Evolutionary conservation across 2,113 vertebrate species (phyloP).

Genomic region (Pollachius pollachius): DNA sequence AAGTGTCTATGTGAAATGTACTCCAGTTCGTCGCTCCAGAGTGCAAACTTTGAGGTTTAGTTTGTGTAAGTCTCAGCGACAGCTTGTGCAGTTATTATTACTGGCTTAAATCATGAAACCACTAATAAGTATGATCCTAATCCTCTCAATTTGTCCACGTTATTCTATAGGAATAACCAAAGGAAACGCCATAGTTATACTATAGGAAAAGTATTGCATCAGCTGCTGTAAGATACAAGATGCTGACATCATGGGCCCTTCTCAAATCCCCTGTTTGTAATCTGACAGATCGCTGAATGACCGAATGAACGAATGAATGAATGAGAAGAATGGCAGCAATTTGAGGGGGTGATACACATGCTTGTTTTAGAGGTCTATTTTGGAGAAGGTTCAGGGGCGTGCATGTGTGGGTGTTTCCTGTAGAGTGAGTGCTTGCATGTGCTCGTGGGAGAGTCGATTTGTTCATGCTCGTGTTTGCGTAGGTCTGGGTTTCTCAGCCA

Average conservation of each 20-base stretch:
- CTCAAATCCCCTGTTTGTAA: conserved; percentile 39
- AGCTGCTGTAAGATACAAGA: no score
- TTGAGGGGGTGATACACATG: conserved; percentile 38
- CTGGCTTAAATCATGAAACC: no score
- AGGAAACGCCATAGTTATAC: no score
- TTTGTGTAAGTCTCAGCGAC: neutral
- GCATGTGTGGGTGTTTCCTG: conserved; percentile 49
- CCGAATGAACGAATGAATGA: conserved; percentile 60
- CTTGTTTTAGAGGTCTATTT: conserved; percentile 20
- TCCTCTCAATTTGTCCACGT: no score
- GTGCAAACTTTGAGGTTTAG: neutral
- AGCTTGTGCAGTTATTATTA: conserved; percentile 7
- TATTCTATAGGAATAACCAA: no score
- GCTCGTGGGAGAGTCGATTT: neutral
- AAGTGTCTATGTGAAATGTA: neutral
- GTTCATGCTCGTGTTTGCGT: neutral
- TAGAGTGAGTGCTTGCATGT: conserved; percentile 7
- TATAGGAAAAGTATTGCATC: no score
- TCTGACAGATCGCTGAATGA: conserved; percentile 50
- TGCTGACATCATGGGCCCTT: conserved; percentile 22
- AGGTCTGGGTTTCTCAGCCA: neutral
- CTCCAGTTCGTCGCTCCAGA: conserved; percentile 1
- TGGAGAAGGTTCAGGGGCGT: conserved; percentile 18
- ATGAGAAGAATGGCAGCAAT: conserved; percentile 31
- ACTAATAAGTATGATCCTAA: no score